Evolutionary conservation across 2,888 invertebrate genomes (phyloP), one percentile per base, ranked within the genome.

Genomic region (Miltochrista miniata): DNA sequence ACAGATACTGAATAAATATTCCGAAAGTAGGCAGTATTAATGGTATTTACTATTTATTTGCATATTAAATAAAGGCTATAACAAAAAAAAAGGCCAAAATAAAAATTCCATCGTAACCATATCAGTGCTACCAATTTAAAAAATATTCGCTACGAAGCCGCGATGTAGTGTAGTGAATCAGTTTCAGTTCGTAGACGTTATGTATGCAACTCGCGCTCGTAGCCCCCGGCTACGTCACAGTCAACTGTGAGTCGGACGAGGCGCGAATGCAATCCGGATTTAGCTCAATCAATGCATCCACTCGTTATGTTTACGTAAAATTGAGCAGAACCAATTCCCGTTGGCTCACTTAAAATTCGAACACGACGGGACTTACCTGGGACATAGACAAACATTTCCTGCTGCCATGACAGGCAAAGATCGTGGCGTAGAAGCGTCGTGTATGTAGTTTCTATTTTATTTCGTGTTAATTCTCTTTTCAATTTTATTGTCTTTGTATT

Each of bases 321-420:
- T 75, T 73, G 75, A 74, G 62, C 66, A 67, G 71, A 79, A 79
- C 76, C 76, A 79, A 81, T 83, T 83, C 82, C 78, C 73, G 74
- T 70, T 67, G 65, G 65, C 71, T 79, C 76, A 77, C 79, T 81
- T 79, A 79, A 82, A 84, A 77, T 82, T 82, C 74, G 77, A 79
- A 81, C 79, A 79, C 78, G 83, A 79, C 79, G 71, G 71, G 64
- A 70, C 72, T 81, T 86, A 81, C 84, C 83, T 85, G 64, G 69
- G 69, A 72, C 77, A 74, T 62, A 66, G n/a, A n/a, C 18, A 71
- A 64, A 78, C 76, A 82, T 83, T 85, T 86, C 79, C 81, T 80
- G 75, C 64, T n/a, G n/a, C n/a, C n/a, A n/a, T n/a, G n/a, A n/a
- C n/a, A n/a, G n/a, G n/a, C n/a, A n/a, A n/a, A n/a, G n/a, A n/a